Evolutionary conservation across 2,888 invertebrate genomes (phyloP).

Genomic region (Aspidapion aeneum): DNA sequence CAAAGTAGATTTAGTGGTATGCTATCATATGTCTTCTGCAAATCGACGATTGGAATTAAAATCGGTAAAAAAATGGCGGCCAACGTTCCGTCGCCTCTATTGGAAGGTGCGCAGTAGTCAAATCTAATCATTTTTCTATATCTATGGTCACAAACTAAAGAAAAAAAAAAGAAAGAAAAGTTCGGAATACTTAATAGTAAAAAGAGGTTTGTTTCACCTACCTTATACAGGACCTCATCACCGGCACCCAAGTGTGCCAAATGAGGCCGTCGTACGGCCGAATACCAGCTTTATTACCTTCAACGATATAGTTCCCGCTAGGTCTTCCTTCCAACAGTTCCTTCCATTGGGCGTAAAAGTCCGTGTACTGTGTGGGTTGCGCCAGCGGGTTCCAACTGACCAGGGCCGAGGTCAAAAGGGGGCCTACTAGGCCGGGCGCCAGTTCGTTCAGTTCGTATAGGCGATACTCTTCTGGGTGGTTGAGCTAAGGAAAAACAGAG

Average conservation of each 20-base stretch:
- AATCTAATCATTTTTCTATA: no score
- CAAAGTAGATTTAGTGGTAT: no score
- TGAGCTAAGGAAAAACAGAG: conserved; percentile 46
- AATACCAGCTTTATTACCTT: conserved; percentile 50
- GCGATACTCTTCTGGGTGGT: conserved; percentile 74
- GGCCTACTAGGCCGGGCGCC: conserved; percentile 80
- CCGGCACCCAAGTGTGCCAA: conserved; percentile 92
- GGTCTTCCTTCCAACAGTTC: conserved; percentile 52
- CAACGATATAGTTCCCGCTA: conserved; percentile 43
- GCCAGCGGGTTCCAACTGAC: conserved; percentile 77
- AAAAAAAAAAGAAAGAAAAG: no score
- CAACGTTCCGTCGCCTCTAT: no score
- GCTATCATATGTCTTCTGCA: no score
- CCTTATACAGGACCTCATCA: conserved; percentile 68
- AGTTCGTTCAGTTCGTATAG: conserved; percentile 80
- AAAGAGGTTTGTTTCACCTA: conserved; percentile 48
- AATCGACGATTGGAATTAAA: no score
- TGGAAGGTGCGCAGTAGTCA: no score
- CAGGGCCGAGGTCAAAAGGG: conserved; percentile 73
- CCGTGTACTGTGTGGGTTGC: conserved; percentile 61
- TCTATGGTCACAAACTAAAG: no score
- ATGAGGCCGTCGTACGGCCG: conserved; percentile 78
- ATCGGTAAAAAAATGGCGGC: no score
- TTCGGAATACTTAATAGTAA: no score
- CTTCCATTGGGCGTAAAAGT: conserved; percentile 69